phyloP scores from a whole-genome alignment of 2,888 invertebrate genomes.

The Chloroclystis v-ata region DNA sequence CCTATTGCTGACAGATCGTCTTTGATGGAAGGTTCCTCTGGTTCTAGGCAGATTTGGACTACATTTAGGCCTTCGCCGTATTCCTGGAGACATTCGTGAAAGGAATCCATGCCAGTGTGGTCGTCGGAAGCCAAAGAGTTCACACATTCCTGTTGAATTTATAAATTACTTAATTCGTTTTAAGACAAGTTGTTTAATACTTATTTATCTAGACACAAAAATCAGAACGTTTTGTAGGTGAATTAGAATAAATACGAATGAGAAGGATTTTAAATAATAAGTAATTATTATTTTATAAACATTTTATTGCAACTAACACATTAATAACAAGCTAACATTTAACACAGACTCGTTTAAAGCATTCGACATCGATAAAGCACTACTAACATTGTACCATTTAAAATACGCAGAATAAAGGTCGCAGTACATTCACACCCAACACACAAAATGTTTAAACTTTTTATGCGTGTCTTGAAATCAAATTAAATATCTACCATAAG shows the following conservation, averaged over 20 bases:
- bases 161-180: no score
- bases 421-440: no score
- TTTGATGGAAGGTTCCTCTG: slow-evolving; percentile 76
- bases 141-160: slow-evolving; percentile 61
- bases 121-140: slow-evolving; percentile 79
- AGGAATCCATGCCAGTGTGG: slow-evolving; percentile 81
- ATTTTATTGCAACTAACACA: slow-evolving; percentile 57
- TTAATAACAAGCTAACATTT: slow-evolving; percentile 47
- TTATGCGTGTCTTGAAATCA: no score
- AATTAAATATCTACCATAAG: no score
- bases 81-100: slow-evolving; percentile 81
- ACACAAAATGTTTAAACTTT: no score
- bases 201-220: no score
- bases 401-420: no score
- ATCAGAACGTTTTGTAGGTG: no score
- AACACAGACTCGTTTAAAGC: slow-evolving; percentile 49
- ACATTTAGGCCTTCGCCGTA: slow-evolving; percentile 81
- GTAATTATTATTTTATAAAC: background rate
- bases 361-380: slow-evolving; percentile 35
- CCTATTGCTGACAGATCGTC: slow-evolving; percentile 68
- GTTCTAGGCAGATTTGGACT: slow-evolving; percentile 80
- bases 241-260: no score
- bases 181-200: no score
- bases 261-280: background rate
- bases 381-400: background rate